These are phyloP conservation scores for Cetonia aurata DNA, from an alignment of 2,888 invertebrate genomes.

Conservation along the genomic window DNA sequence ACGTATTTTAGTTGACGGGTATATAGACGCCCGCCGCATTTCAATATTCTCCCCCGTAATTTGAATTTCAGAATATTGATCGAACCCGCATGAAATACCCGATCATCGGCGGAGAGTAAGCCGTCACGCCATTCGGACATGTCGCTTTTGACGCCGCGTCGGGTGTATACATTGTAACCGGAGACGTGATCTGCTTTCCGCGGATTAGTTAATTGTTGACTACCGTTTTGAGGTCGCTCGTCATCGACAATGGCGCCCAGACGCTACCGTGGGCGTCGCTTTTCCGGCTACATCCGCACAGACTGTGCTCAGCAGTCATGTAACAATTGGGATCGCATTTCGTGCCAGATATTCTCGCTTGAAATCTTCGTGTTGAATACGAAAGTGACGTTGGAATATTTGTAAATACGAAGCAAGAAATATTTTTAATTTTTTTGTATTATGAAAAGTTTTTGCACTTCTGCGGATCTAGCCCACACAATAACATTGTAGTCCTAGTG, in stretches of 20 bases:
- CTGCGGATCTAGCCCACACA: too few relatives aligned
- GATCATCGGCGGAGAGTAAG: constrained; percentile 4
- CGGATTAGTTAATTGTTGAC: constrained; percentile 33
- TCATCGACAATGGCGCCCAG: constrained; percentile 31
- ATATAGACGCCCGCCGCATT: neutral
- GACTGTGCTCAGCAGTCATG: too few relatives aligned
- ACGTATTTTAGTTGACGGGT: neutral
- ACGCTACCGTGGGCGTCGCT: constrained; percentile 28
- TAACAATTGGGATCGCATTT: too few relatives aligned
- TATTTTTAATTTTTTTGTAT: too few relatives aligned
- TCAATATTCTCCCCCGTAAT: neutral
- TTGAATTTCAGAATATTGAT: constrained; percentile 18
- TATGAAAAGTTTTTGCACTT: too few relatives aligned
- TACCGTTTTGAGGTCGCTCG: constrained; percentile 20
- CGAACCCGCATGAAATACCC: constrained; percentile 31
- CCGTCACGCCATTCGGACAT: constrained; percentile 4
- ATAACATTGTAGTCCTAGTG: too few relatives aligned
- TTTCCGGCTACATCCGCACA: constrained; percentile 11
- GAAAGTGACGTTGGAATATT: too few relatives aligned
- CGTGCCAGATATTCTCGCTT: too few relatives aligned
- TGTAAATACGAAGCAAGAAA: too few relatives aligned
- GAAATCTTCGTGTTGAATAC: too few relatives aligned
- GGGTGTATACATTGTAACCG: constrained; percentile 20
- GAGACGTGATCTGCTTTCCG: constrained; percentile 35
- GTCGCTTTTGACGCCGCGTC: constrained; percentile 8